Evolutionary conservation across 2,888 invertebrate genomes (phyloP), one percentile per base, ranked within the genome.

Genomic region (Urechis unicinctus): DNA sequence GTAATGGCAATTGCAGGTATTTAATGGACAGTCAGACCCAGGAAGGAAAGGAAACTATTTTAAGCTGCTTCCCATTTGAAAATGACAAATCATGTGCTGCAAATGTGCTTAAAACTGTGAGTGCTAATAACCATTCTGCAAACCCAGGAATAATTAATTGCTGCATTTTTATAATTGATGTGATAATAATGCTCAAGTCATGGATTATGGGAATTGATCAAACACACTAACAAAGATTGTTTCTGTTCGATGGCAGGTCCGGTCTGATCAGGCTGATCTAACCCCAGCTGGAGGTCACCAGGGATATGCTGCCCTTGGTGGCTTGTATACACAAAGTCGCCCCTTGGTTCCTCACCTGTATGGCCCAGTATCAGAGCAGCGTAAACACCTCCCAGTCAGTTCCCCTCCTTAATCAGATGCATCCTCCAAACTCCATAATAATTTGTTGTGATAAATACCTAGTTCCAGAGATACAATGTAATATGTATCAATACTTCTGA

Each of bases 271-370:
- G 29, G 66, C 66, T 21, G 68, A 72, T 41, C 63, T 63, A 50
- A 61, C 71, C 17, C 65, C 74, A 6, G 74, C 76, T 13, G 77
- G 78, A 17, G 77, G 77, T 56, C 78, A 78, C 61, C 75, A 76
- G 60, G 73, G 73, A 30, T 77, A 77, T 51, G 74, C 73, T 21
- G 71, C 77, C 17, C 61, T 78, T 24, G 78, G 78, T 1, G 70
- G 72, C 28, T 64, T 77, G 28, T 72, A 73, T 60, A 73, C 75
- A 5, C 78, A 77, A 60, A 68, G 71, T 13, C 61, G 71, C 31
- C 77, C 78, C 25, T 63, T 77, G 56, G 68, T 69, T 25, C 73
- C 73, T 6, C 73, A 74, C 58, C 63, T 74, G 3, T 76, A 74
- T 59, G 74, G 74, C 28, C 57, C 64, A 13, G 51, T 74, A 3